Evolutionary conservation across 2,888 invertebrate species (phyloP), one percentile per base, ranked within the genome.

Genomic region (Drosophila kanekoi): DNA sequence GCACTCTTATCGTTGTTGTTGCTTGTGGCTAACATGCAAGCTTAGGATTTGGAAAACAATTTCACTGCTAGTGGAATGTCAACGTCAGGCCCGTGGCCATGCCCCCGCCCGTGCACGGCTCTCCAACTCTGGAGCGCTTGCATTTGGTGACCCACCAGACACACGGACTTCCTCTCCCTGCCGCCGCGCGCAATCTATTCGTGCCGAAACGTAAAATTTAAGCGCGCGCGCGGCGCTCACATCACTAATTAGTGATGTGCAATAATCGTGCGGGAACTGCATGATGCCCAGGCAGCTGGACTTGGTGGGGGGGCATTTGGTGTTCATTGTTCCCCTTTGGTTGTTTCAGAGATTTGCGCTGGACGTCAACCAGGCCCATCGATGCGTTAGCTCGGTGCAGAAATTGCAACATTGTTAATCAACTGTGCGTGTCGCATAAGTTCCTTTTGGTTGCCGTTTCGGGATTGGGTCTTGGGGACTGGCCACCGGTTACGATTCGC

Each of bases 11-110:
- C 56, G 40, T 35, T 70, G 67, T 53, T 71, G 71, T 63, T 73
- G 74, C 63, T 67, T 83, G 87, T 72, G 84, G 81, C 77, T 71
- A 83, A 82, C 81, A 83, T 88, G 87, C 73, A 75, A 83, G 85
- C 88, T 85, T 88, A 71, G 87, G 79, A 88, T 83, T 88, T 82
- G 77, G 81, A 85, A 85, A 85, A 85, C 88, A 85, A 85, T 85
- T 85, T 85, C 73, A 73, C 79, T 86, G 85, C 77, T 84, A 85
- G 83, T 87, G 85, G 85, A 87, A 84, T 84, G 87, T 85, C 82
- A 85, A 81, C 83, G 79, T 87, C 79, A 85, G 82, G 38, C 54
- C 43, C 64, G 63, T 57, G 63, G 65, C 68, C 41, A 44, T 18
- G 18, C 18, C 18, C 18, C 18, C 5, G 23, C 23, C 28, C 28